Evolutionary conservation across 1,140 invertebrate genomes (phyloP), one percentile per base, ranked within the genome.

Genomic region (Streblospio benedicti): DNA sequence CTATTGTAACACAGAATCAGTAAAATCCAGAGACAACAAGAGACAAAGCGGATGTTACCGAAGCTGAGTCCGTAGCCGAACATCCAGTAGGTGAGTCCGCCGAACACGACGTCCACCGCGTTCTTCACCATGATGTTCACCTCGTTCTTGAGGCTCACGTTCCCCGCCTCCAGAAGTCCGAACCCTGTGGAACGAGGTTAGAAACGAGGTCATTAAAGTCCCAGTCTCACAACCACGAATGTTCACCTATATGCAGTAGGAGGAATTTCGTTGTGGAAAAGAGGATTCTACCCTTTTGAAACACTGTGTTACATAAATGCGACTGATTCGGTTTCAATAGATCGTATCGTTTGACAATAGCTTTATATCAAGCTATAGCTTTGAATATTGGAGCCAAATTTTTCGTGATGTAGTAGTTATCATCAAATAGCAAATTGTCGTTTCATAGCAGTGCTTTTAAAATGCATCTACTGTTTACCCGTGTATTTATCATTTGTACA

Each of bases 91-190:
- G 71, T 68, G 2, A 75, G 59, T 0, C 72, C 71, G 1, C 72
- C 75, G 31, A 64, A 73, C 4, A 71, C 31, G 6, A 68, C 45
- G 0, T 70, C 71, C 70, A 71, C 69, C 3, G 73, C 71, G 50
- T 76, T 76, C 63, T 76, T 75, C 1, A 75, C 65, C 65, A 75
- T 66, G 16, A 76, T 76, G 50, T 76, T 76, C 0, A 74, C 69
- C 57, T 76, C 75, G 54, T 76, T 75, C 59, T 76, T 76, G 1
- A 67, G 45, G 1, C 71, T 71, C 4, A 76, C 72, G 0, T 71
- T 69, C 1, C 73, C 75, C 23, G 71, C 74, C 61, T 76, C 73
- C 23, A 76, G 59, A 18, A 76, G 55, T 28, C 68, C 73, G 49
- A 76, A 76, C 9, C 73, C 72, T 74, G 18, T 12, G 18, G 51